Conservation (phyloP, 2,888 invertebrate genomes). For the Lochmaea crataegi region DNA sequence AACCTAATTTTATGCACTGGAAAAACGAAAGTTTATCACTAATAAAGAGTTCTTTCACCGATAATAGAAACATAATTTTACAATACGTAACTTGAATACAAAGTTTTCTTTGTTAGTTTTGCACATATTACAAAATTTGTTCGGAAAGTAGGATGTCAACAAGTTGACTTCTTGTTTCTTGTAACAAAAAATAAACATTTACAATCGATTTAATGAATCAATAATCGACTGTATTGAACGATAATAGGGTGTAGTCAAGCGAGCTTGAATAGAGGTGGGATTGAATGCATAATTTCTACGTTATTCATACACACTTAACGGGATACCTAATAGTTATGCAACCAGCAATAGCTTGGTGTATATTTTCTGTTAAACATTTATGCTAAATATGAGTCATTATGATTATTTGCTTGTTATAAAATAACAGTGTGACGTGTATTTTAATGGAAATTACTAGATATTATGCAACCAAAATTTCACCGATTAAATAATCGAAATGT, state of each 20-base stretch:
- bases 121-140: constrained; percentile 27
- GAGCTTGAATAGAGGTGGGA: constrained; percentile 6
- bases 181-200: constrained; percentile 16
- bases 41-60: constrained; percentile 14
- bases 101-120: constrained; percentile 26
- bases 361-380: too few relatives aligned
- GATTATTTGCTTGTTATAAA: neutral
- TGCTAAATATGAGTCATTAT: neutral
- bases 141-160: constrained; percentile 6
- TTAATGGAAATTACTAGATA: neutral
- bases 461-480: neutral
- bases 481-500: neutral
- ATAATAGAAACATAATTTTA: constrained; percentile 25
- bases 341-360: too few relatives aligned
- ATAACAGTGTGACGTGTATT: neutral
- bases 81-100: neutral
- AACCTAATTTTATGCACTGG: constrained; percentile 19
- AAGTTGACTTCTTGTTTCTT: constrained; percentile 20
- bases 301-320: neutral
- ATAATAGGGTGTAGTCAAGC: constrained; percentile 7
- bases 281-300: neutral
- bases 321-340: neutral
- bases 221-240: constrained; percentile 3
- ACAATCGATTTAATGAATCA: neutral
- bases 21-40: constrained; percentile 22